Conservation (phyloP, 1,140 invertebrate species). For the Chymomyza costata region DNA sequence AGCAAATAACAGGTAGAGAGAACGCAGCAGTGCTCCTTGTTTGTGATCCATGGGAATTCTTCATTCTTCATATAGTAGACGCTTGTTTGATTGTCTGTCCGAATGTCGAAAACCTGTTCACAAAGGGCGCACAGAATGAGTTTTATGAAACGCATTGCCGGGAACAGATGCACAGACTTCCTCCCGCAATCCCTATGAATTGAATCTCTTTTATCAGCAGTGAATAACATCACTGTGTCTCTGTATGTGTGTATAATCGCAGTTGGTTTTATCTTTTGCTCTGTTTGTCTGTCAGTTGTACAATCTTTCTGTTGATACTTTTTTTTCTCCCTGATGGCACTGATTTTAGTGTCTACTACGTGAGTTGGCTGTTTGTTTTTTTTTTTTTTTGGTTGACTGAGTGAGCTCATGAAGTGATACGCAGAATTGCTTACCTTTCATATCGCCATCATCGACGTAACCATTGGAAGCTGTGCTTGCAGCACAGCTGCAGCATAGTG, state of each 20-base stretch:
- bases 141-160: neutral
- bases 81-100: conserved; percentile 9
- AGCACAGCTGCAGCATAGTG: neutral
- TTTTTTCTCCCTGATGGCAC: neutral
- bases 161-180: conserved; percentile 54
- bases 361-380: conserved; percentile 15
- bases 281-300: conserved; percentile 4
- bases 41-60: conserved; percentile 64
- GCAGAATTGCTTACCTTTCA: conserved; percentile 61
- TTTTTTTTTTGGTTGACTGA: neutral
- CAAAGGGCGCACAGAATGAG: conserved; percentile 40
- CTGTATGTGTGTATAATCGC: neutral
- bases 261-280: conserved; percentile 2
- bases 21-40: conserved; percentile 37
- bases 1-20: conserved; percentile 46
- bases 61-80: too few species aligned
- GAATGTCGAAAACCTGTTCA: conserved; percentile 60
- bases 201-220: conserved; percentile 44
- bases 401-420: neutral
- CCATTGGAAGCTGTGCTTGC: conserved; percentile 48
- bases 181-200: conserved; percentile 39
- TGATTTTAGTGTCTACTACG: neutral
- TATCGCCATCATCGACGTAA: conserved; percentile 66
- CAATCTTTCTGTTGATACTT: conserved; percentile 4
- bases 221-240: neutral